Evolutionary conservation across 1,140 invertebrate species (phyloP).

Genomic region (Harlomillsia oculata): DNA sequence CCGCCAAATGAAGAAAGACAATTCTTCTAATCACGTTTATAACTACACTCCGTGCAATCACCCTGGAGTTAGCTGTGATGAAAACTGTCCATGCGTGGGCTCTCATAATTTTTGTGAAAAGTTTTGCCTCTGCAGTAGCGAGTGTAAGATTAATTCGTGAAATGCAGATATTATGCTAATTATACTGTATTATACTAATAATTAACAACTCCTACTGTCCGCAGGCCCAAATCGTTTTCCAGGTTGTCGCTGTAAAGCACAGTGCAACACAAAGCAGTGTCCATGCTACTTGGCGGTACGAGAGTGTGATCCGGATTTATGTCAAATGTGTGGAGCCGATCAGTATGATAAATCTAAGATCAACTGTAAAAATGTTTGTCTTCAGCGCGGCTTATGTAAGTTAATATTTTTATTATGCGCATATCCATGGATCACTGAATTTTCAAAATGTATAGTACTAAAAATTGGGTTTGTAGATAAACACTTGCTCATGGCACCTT

Average conservation of each 20-base stretch:
- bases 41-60: conserved; percentile 66
- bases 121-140: conserved; percentile 89
- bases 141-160: no score
- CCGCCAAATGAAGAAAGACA: conserved; percentile 85
- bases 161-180: no score
- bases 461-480: conserved; percentile 45
- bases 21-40: conserved; percentile 62
- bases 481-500: conserved; percentile 89
- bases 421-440: not conserved
- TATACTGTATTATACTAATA: no score
- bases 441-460: not conserved
- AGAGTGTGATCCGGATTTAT: conserved; percentile 97
- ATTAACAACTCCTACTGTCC: conserved; percentile 4
- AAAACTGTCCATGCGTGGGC: conserved; percentile 78
- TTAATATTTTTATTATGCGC: conserved; percentile 11
- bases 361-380: conserved; percentile 91
- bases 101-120: conserved; percentile 97
- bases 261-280: conserved; percentile 97
- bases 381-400: conserved; percentile 81
- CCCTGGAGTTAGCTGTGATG: conserved; percentile 78
- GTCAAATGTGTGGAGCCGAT: conserved; percentile 89
- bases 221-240: conserved; percentile 89
- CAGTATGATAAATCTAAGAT: conserved; percentile 73
- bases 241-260: conserved; percentile 93
- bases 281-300: conserved; percentile 95